phyloP scores from a whole-genome alignment of 2,113 vertebrate genomes.

The Esox niger region DNA sequence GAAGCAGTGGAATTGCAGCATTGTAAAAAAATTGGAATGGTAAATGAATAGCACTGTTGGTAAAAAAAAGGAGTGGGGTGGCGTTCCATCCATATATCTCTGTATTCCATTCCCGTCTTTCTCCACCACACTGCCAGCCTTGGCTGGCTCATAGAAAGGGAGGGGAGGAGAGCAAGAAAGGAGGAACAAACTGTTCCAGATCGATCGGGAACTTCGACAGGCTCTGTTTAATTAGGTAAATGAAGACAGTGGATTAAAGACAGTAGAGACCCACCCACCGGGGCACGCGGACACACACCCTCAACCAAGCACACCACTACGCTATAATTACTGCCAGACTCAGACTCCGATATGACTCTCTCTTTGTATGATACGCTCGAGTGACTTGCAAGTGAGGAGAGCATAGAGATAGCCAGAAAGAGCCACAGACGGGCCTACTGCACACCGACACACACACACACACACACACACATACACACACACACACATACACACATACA shows the following conservation, averaged over 20 bases:
- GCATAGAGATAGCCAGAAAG: neutral
- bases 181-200: conserved; percentile 33
- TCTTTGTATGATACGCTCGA: neutral
- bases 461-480: neutral
- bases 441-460: conserved; percentile 27
- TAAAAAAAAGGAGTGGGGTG: neutral
- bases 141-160: neutral
- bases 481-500: conserved; percentile 17
- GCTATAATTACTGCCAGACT: neutral
- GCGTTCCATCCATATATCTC: neutral
- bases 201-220: conserved; percentile 55
- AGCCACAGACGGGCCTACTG: conserved; percentile 15
- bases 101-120: neutral
- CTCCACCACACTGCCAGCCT: neutral
- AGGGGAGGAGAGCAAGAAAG: neutral
- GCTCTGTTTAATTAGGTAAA: conserved; percentile 69
- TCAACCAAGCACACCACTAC: neutral
- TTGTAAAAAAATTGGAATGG: neutral
- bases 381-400: neutral
- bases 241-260: conserved; percentile 35
- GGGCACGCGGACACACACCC: neutral
- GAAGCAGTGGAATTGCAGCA: neutral
- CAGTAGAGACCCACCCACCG: neutral
- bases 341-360: neutral
- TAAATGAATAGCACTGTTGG: neutral